phyloP scores from a whole-genome alignment of 2,888 invertebrate species.

The Erebia palarica region DNA sequence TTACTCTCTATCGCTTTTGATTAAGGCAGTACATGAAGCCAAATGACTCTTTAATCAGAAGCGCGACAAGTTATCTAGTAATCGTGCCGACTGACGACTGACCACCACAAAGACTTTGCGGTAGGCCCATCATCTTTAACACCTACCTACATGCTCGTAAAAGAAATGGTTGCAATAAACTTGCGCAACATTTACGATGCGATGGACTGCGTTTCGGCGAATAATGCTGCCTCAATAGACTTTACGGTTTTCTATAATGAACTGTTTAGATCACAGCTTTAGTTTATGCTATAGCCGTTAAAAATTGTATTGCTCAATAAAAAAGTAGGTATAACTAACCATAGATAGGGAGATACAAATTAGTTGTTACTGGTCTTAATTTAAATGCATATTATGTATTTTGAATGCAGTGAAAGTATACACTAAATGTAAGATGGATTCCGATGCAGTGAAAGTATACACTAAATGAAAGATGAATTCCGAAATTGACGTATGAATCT shows the following conservation, averaged over 20 bases:
- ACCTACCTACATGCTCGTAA: constrained; percentile 29
- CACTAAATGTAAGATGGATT: neutral
- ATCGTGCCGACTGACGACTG: neutral
- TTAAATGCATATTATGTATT: too few relatives aligned
- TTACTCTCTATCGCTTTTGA: too few relatives aligned
- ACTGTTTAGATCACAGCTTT: constrained; percentile 24
- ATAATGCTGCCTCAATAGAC: constrained; percentile 32
- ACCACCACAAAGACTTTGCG: constrained; percentile 18
- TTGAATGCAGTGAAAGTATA: too few relatives aligned
- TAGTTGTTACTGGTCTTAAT: too few relatives aligned
- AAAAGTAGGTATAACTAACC: neutral
- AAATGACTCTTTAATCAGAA: neutral
- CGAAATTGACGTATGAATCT: neutral
- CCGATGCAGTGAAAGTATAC: too few relatives aligned
- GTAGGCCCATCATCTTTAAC: constrained; percentile 30
- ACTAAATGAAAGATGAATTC: neutral
- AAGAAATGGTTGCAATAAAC: constrained; percentile 36
- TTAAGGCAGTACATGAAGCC: neutral
- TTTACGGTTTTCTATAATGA: constrained; percentile 36
- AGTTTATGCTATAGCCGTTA: constrained; percentile 9
- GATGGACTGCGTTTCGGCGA: constrained; percentile 27
- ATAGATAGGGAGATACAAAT: too few relatives aligned
- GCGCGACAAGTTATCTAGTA: neutral
- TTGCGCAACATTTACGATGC: constrained; percentile 33
- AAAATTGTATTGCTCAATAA: constrained; percentile 20